Evolutionary conservation across 2,113 vertebrate species (phyloP).

Genomic region (Corythoichthys haematopterus): DNA sequence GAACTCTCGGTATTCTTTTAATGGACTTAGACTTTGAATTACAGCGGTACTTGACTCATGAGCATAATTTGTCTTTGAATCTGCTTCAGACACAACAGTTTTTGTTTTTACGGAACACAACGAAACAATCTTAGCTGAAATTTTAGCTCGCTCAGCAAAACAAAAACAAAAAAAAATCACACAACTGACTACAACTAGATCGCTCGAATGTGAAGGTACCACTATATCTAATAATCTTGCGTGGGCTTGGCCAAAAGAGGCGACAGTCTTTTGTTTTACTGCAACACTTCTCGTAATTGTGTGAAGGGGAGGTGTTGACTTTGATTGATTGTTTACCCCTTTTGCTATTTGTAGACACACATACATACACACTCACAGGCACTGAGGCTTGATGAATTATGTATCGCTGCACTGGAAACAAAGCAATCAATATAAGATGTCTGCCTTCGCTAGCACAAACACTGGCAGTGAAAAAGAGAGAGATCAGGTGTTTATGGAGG

Average conservation of each 20-base stretch:
- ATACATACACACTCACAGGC: background rate
- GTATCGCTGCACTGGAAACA: slow-evolving; percentile 35
- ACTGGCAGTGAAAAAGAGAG: background rate
- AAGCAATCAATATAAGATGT: slow-evolving; percentile 51
- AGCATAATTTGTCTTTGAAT: slow-evolving; percentile 4
- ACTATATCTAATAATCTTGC: background rate
- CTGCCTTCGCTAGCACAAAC: slow-evolving; percentile 21
- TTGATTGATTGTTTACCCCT: slow-evolving; percentile 37
- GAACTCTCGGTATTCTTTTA: slow-evolving; percentile 45
- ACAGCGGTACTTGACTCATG: slow-evolving; percentile 11
- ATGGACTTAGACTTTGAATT: slow-evolving; percentile 53
- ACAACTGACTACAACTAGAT: too few relatives aligned
- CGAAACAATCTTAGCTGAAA: slow-evolving; percentile 9
- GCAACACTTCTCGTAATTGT: slow-evolving; percentile 19
- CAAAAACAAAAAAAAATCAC: too few relatives aligned
- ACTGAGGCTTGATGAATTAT: slow-evolving; percentile 32
- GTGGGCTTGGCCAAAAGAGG: background rate
- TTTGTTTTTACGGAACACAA: slow-evolving; percentile 37
- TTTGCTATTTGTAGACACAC: background rate
- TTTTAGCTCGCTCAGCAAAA: background rate
- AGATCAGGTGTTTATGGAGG: slow-evolving; percentile 6
- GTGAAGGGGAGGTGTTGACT: slow-evolving; percentile 29
- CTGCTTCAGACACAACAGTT: background rate
- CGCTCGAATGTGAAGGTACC: background rate
- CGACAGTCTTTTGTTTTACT: slow-evolving; percentile 21